Conservation (phyloP, 2,113 vertebrate genomes). For the Cathartes aura region DNA sequence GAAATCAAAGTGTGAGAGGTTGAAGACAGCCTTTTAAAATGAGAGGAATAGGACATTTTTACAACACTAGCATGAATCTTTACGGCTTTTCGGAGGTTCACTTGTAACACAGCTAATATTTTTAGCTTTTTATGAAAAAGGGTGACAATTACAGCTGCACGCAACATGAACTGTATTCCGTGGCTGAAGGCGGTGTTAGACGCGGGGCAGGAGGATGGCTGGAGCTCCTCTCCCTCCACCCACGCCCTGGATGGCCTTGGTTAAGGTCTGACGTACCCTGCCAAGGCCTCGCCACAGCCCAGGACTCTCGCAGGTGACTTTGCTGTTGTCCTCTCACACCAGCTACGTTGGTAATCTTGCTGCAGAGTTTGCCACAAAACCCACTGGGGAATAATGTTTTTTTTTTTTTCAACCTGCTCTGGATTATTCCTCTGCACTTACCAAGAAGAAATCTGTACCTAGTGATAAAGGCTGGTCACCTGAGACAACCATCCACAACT, state of each 20-base stretch:
- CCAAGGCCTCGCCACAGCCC: accelerated
- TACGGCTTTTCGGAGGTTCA: not conserved
- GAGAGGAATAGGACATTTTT: not conserved
- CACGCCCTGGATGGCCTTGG: not conserved
- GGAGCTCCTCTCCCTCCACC: not conserved
- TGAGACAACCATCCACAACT: accelerated
- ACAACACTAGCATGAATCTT: not conserved
- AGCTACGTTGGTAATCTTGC: not conserved
- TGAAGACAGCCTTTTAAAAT: not conserved
- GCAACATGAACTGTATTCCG: accelerated
- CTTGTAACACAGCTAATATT: not conserved
- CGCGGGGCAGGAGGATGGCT: accelerated
- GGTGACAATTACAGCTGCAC: not conserved
- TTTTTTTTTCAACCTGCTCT: not conserved
- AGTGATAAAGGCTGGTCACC: not conserved
- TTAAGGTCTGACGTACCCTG: not conserved
- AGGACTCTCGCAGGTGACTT: accelerated
- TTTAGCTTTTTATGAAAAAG: not conserved
- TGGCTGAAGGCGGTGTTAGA: not conserved
- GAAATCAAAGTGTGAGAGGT: not conserved
- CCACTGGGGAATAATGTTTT: too few species aligned
- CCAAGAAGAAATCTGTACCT: not conserved
- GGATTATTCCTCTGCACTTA: not conserved
- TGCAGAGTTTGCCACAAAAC: not conserved
- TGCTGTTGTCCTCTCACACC: not conserved